A percentile compares a stretch with the other conserved stretches of the same genome.
phyloP scores from a whole-genome alignment of 2,113 vertebrate genomes.

The Lipophrys pholis region DNA sequence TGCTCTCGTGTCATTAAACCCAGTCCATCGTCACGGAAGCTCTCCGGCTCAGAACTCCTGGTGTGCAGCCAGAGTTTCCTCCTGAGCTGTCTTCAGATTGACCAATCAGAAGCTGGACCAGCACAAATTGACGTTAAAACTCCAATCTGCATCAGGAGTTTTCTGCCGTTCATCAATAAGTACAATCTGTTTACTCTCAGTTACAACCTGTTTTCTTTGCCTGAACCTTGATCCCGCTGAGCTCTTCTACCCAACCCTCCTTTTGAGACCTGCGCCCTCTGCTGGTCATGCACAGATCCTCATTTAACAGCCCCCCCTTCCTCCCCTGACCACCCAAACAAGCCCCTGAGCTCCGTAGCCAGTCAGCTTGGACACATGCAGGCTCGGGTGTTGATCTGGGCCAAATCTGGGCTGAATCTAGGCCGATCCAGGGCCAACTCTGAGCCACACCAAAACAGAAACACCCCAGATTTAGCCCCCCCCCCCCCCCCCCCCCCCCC shows the following conservation, averaged over 20 bases:
- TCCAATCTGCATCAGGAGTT: slow-evolving; percentile 63
- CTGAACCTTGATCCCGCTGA: slow-evolving; percentile 54
- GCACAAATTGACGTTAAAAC: too few species aligned
- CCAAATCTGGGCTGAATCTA: slow-evolving; percentile 73
- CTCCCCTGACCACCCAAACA: slow-evolving; percentile 6
- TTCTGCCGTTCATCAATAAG: slow-evolving; percentile 54
- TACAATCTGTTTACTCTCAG: slow-evolving; percentile 10
- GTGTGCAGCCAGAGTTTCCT: slow-evolving; percentile 26
- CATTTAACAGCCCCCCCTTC: slow-evolving; percentile 54
- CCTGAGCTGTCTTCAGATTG: slow-evolving; percentile 3
- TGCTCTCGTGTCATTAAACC: slow-evolving; percentile 41
- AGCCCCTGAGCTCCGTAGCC: slow-evolving; percentile 61
- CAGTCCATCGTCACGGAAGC: slow-evolving; percentile 50
- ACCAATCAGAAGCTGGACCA: not conserved
- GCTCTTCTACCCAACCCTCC: slow-evolving; percentile 56
- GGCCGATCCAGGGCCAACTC: slow-evolving; percentile 45
- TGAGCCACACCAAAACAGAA: not conserved
- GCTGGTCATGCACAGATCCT: slow-evolving; percentile 68
- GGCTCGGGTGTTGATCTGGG: slow-evolving; percentile 72
- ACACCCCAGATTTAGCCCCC: slow-evolving; percentile 69
- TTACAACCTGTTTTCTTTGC: slow-evolving; percentile 36
- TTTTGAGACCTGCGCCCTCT: slow-evolving; percentile 54
- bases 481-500: slow-evolving; percentile 18
- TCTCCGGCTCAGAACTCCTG: slow-evolving; percentile 70
- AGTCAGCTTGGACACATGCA: slow-evolving; percentile 70